phyloP scores from a whole-genome alignment of 2,888 invertebrate species.

The Steromphala cineraria region DNA sequence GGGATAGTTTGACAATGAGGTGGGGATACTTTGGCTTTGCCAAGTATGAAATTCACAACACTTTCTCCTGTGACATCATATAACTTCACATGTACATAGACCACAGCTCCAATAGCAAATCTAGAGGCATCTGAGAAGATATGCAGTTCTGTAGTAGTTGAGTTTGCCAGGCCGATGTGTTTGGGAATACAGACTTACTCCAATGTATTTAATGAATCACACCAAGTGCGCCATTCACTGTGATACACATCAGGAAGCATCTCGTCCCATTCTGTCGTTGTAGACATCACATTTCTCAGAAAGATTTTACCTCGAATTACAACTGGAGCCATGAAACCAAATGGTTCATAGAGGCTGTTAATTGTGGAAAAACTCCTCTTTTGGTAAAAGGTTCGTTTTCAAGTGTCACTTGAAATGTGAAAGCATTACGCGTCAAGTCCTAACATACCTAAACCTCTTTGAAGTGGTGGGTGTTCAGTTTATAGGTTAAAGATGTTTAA shows the following conservation, averaged over 20 bases:
- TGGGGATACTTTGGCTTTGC: slow-evolving; percentile 23
- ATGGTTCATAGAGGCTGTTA: slow-evolving; percentile 28
- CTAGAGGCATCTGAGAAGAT: slow-evolving; percentile 36
- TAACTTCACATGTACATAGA: slow-evolving; percentile 23
- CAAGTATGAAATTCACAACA: neutral
- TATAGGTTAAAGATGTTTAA: slow-evolving; percentile 16
- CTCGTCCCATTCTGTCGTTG: slow-evolving; percentile 1
- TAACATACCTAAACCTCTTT: slow-evolving; percentile 27
- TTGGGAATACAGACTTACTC: slow-evolving; percentile 4
- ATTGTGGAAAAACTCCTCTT: slow-evolving; percentile 24
- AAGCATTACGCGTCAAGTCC: slow-evolving; percentile 16
- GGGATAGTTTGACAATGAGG: slow-evolving; percentile 30
- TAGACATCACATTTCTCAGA: slow-evolving; percentile 6
- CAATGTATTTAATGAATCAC: slow-evolving; percentile 12
- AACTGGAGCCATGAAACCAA: slow-evolving; percentile 27
- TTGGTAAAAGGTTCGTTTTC: slow-evolving; percentile 8
- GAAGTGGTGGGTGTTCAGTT: slow-evolving; percentile 20
- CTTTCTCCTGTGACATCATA: neutral
- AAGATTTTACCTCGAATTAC: slow-evolving; percentile 17
- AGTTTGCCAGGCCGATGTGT: neutral
- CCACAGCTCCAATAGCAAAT: slow-evolving; percentile 28
- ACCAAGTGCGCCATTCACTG: slow-evolving; percentile 16
- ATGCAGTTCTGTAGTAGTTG: slow-evolving; percentile 22
- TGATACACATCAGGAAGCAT: neutral
- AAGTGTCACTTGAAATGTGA: neutral